Base-by-base conservation (phyloP, 2,888 invertebrate genomes). In the Epirrhoe alternata region DNA sequence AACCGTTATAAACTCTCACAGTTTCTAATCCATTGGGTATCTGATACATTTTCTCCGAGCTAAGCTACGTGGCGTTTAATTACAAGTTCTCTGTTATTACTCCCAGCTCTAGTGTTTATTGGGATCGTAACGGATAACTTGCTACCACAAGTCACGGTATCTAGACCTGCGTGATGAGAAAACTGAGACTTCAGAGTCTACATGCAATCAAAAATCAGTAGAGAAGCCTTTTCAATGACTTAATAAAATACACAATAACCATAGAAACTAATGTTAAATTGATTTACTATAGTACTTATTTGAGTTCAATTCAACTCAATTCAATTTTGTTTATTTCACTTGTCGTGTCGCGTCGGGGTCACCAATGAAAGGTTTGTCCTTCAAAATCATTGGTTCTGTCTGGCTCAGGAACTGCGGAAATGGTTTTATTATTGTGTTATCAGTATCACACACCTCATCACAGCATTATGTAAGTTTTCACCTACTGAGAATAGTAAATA, bases 141-240 rank as follows among this genome's bases (percentile, higher is more conserved):
- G 24, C 17, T 47, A 47, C 16, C 47, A 68, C 76, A 72, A 47
- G 16, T 72, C 74, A 76, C 72, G 74, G 70, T 72, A 74, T 72
- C 71, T 74, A 72, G 64, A 49, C 64, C 38, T 42, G 38, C 38
- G 60, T 69, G 58, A 68, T 69, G 65, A 68, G 70, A 61, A 69
- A 68, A 74, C 47, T 74, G 70, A 70, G 73, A 60, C 69, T 55
- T 68, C 73, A 75, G 49, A 63, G 51, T 12, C 5, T 42, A 12
- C 12, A 12, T 42, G 12, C 38, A 42, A 42, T 47, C 47, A 47
- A 47, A 14, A 47, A 47, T 6, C 38, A 42, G 38, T 12, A 12
- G 12, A 14, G 16, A 47, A 7, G 47, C 16, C 47, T 7, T 47
- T 16, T 6, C 47, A 47, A 16, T 14, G 7, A 14, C 2, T 14